A percentile compares a stretch with the other conserved stretches of the same genome.
These are phyloP conservation scores for Caenorhabditis plicata DNA, from an alignment of 2,888 invertebrate genomes.

Conservation along the genomic window DNA sequence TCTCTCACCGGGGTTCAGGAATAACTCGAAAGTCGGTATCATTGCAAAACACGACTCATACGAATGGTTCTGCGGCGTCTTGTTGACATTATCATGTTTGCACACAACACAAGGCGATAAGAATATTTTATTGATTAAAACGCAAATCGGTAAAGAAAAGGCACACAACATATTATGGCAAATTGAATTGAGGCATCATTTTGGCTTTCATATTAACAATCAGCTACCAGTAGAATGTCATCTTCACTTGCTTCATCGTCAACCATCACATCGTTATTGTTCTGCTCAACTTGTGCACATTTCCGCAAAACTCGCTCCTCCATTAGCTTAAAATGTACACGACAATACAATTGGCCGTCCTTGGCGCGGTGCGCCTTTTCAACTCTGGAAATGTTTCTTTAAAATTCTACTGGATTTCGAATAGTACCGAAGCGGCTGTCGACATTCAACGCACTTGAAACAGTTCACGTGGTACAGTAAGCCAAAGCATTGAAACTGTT, in stretches of 20 bases:
- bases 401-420: not conserved
- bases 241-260: slow-evolving; percentile 4
- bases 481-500: slow-evolving; percentile 51
- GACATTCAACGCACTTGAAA: slow-evolving; percentile 49
- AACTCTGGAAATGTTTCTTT: slow-evolving; percentile 25
- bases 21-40: slow-evolving; percentile 4
- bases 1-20: slow-evolving; percentile 10
- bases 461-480: slow-evolving; percentile 48
- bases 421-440: slow-evolving; percentile 45
- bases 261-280: slow-evolving; percentile 19
- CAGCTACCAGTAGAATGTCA: too few relatives aligned
- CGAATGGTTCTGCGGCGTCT: too few relatives aligned
- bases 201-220: too few relatives aligned
- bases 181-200: slow-evolving; percentile 6
- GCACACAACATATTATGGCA: slow-evolving; percentile 10
- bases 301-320: slow-evolving; percentile 19
- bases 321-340: slow-evolving; percentile 42
- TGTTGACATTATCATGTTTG: too few relatives aligned
- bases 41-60: too few relatives aligned
- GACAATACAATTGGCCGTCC: slow-evolving; percentile 35
- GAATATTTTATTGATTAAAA: too few relatives aligned
- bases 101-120: too few relatives aligned
- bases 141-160: too few relatives aligned
- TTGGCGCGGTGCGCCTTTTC: slow-evolving; percentile 42
- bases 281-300: slow-evolving; percentile 14